These are phyloP conservation scores for Ptilorrhoa leucosticta DNA, from an alignment of 2,113 vertebrate genomes.

Conservation along the genomic window DNA sequence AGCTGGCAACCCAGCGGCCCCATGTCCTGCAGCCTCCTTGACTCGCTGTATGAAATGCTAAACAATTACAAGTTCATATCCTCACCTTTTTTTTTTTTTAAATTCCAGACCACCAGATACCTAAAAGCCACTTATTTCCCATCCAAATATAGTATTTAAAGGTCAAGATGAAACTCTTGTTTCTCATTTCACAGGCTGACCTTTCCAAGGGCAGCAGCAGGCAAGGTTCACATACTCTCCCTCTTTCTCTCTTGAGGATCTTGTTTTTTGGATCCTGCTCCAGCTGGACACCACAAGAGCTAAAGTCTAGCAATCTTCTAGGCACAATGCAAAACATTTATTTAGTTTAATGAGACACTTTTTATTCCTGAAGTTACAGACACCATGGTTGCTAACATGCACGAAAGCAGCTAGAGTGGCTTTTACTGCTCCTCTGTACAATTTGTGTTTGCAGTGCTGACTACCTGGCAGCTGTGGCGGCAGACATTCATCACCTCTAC, in stretches of 20 bases:
- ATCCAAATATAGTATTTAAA: slow-evolving; percentile 12
- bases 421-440: neutral
- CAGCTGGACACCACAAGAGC: neutral
- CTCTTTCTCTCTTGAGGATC: neutral
- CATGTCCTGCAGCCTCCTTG: neutral
- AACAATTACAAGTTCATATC: neutral
- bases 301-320: neutral
- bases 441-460: neutral
- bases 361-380: neutral
- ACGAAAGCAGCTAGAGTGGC: neutral
- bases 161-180: slow-evolving; percentile 11
- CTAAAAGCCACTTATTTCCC: neutral
- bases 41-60: neutral
- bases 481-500: neutral
- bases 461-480: neutral
- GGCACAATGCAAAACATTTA: neutral
- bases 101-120: neutral
- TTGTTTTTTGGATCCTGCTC: neutral
- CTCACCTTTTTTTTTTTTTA: neutral
- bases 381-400: neutral
- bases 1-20: neutral
- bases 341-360: neutral
- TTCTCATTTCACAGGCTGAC: neutral
- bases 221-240: neutral
- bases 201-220: slow-evolving; percentile 29